A percentile compares a stretch with the other conserved stretches of the same genome.
Evolutionary conservation across 1,140 invertebrate species (phyloP).

Genomic region (Dreissena polymorpha): DNA sequence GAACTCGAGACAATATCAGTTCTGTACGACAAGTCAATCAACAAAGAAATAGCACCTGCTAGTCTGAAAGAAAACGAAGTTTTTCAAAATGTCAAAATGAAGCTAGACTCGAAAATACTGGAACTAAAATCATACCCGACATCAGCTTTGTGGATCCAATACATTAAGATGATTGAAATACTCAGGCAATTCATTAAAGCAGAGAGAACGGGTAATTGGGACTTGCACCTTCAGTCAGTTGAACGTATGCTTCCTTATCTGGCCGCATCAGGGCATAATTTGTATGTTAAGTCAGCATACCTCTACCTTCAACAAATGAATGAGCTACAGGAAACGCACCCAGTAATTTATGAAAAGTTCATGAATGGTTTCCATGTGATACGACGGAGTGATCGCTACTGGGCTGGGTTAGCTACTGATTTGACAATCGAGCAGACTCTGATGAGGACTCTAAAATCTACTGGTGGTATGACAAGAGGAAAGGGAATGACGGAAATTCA

Average conservation of each 20-base stretch:
- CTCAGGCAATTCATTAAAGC: slow-evolving; percentile 56
- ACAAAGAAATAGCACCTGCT: background rate
- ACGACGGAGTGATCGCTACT: slow-evolving; percentile 75
- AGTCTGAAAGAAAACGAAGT: background rate
- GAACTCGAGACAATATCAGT: slow-evolving; percentile 1
- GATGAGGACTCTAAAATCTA: slow-evolving; percentile 67
- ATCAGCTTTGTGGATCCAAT: too few species aligned
- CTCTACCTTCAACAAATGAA: slow-evolving; percentile 80
- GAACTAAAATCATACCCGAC: slow-evolving; percentile 9
- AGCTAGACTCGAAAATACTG: slow-evolving; percentile 4
- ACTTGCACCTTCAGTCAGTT: slow-evolving; percentile 57
- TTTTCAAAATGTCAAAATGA: background rate
- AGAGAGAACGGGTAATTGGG: slow-evolving; percentile 66
- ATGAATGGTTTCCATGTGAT: slow-evolving; percentile 56
- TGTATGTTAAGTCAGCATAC: slow-evolving; percentile 80
- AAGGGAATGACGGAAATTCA: slow-evolving; percentile 60
- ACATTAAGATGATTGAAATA: slow-evolving; percentile 61
- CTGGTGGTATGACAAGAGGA: slow-evolving; percentile 59
- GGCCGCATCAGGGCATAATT: slow-evolving; percentile 78
- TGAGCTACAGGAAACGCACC: slow-evolving; percentile 60
- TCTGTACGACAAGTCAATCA: background rate
- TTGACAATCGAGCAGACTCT: slow-evolving; percentile 71
- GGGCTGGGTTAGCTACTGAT: slow-evolving; percentile 77
- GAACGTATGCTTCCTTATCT: slow-evolving; percentile 77
- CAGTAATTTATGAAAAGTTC: slow-evolving; percentile 66